phyloP scores from a whole-genome alignment of 1,140 invertebrate genomes.

The Drosophila rufa region DNA sequence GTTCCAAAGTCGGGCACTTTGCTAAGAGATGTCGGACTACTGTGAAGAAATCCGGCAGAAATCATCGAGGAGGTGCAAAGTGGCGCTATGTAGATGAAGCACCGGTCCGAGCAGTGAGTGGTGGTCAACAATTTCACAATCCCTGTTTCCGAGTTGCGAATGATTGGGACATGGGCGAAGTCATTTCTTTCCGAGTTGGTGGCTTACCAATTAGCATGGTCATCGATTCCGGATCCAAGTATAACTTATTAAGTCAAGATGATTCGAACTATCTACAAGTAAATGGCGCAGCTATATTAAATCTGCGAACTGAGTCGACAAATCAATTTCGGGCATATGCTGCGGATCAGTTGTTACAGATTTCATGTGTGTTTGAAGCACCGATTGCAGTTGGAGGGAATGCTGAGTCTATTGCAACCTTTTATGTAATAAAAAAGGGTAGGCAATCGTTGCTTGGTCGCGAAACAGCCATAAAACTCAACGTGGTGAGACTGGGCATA shows the following conservation, averaged over 20 bases:
- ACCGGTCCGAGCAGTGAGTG: too few relatives aligned
- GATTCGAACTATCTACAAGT: background rate
- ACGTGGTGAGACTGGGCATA: background rate
- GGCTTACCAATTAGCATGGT: conserved; percentile 16
- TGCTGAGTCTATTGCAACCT: conserved; percentile 1
- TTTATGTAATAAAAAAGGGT: conserved; percentile 1
- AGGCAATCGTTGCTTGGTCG: conserved; percentile 5
- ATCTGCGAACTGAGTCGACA: too few relatives aligned
- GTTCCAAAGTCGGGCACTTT: too few relatives aligned
- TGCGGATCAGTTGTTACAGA: too few relatives aligned
- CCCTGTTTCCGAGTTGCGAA: conserved; percentile 8
- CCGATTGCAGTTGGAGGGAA: background rate
- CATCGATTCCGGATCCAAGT: conserved; percentile 17
- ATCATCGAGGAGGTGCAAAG: background rate
- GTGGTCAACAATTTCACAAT: conserved; percentile 2
- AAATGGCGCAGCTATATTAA: too few relatives aligned
- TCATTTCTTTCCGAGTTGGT: conserved; percentile 16
- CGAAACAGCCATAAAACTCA: conserved; percentile 4
- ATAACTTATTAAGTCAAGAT: conserved; percentile 17
- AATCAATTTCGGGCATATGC: too few relatives aligned
- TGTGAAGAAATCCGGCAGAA: too few relatives aligned
- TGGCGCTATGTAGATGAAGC: too few relatives aligned
- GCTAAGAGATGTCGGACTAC: too few relatives aligned
- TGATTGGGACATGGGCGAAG: conserved; percentile 15
- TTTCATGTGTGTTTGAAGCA: too few relatives aligned